These are phyloP conservation scores for Hystrix brachyura DNA, from an alignment of 2,113 vertebrate genomes.

Conservation along the genomic window DNA sequence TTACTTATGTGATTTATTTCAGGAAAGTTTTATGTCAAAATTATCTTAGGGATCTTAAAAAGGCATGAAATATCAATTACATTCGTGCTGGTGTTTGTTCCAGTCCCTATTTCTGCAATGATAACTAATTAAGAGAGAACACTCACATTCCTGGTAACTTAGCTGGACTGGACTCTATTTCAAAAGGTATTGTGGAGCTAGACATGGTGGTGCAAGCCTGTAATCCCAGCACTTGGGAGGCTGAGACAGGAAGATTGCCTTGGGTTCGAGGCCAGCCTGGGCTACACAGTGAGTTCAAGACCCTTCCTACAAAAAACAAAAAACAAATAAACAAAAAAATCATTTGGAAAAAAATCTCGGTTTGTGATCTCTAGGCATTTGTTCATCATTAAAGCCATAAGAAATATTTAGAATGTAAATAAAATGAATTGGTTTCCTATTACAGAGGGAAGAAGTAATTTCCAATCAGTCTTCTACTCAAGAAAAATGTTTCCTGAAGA, in stretches of 20 bases:
- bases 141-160: not conserved
- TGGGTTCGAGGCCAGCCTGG: too few relatives aligned
- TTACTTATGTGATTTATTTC: not conserved
- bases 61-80: not conserved
- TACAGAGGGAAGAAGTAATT: not conserved
- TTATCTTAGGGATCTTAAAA: not conserved
- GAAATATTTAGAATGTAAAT: conserved; percentile 45
- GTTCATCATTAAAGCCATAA: not conserved
- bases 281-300: too few relatives aligned
- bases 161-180: not conserved
- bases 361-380: conserved; percentile 2
- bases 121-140: not conserved
- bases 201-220: too few relatives aligned
- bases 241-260: too few relatives aligned
- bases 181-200: not conserved
- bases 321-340: too few relatives aligned
- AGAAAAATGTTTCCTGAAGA: not conserved
- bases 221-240: too few relatives aligned
- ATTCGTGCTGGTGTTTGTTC: not conserved
- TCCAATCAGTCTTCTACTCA: not conserved
- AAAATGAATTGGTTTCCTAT: conserved; percentile 15
- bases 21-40: not conserved
- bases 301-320: too few relatives aligned
- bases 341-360: not conserved
- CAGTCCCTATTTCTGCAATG: not conserved